Percentiles rank a stretch among this genome's conserved stretches.
phyloP scores from a whole-genome alignment of 2,888 invertebrate species.

The Agonopterix heracliana region DNA sequence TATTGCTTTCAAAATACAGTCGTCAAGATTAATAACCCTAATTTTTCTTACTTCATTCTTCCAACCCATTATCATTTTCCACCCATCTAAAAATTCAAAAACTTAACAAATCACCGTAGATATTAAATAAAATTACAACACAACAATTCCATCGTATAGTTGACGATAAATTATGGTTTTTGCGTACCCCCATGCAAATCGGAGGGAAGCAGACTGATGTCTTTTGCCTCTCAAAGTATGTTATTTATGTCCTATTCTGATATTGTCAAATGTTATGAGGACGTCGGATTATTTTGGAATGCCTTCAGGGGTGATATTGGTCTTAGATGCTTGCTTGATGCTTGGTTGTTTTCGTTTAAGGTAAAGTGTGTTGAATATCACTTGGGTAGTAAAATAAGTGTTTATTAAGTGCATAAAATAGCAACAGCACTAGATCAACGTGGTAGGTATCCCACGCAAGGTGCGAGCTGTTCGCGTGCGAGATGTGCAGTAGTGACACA shows the following conservation, averaged over 20 bases:
- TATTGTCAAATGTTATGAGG: conserved; percentile 28
- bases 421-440: too few species aligned
- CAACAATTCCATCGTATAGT: conserved; percentile 14
- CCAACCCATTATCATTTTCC: not conserved
- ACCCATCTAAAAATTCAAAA: not conserved
- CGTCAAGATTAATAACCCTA: too few species aligned
- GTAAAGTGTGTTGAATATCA: not conserved
- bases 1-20: too few species aligned
- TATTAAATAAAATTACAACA: conserved; percentile 13
- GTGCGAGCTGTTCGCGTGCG: too few species aligned
- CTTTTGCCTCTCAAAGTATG: conserved; percentile 24
- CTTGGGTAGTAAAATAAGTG: too few species aligned
- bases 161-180: conserved; percentile 25
- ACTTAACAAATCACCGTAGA: conserved; percentile 2
- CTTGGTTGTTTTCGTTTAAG: not conserved
- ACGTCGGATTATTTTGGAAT: conserved; percentile 5
- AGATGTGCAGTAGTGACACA: too few species aligned
- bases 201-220: conserved; percentile 16
- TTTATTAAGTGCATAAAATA: too few species aligned
- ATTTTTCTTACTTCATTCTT: too few species aligned
- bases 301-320: not conserved
- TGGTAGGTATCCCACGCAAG: too few species aligned
- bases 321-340: not conserved
- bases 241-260: conserved; percentile 29
- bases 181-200: conserved; percentile 21